Evolutionary conservation across 2,113 vertebrate genomes (phyloP), one percentile per base, ranked within the genome.

Genomic region (Cyprinodon brontotheroides): DNA sequence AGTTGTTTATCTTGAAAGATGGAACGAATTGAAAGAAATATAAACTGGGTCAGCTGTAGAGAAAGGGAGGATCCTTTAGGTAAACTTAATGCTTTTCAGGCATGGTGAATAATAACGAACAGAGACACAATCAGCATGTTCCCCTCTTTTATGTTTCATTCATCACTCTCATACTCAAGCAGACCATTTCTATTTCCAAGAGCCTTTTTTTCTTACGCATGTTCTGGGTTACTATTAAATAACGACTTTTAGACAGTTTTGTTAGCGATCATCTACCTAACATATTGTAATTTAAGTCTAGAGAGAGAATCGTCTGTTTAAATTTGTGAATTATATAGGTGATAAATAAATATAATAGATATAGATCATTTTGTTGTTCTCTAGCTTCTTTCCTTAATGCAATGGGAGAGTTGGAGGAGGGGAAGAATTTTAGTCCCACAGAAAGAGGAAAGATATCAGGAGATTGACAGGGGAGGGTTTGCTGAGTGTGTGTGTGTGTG

Each of bases 41-140:
- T 41, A 4, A 47, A 53, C 37, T 63, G 75, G 22, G 15, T 77
- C 63, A 65, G 38, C 70, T 22, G 65, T 22, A 72, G 70, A 65
- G 72, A 80, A 83, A 68, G 45, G 77, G 68, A 48, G 43, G 65
- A 79, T 66, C 61, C 60, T 15, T 37, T 72, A 76, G 70, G 64
- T 72, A 74, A 88, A 86, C 83, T 80, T 86, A 83, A 88, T 77
- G 78, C 88, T 77, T 78, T 86, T 91, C 87, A 90, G 83, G 80
- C 82, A 76, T 45, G 53, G 73, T 87, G 84, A 80, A 86, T 86
- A 79, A 85, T 76, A 61, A 75, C 72, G 67, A 87, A 89, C 88
- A 92, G 88, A 91, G 89, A 85, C 73, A 71, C 79, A 72, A 79
- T 86, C 85, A 87, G 89, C 81, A 85, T 91, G 87, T 69, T 86